phyloP scores from a whole-genome alignment of 2,113 vertebrate species.

The Laticauda colubrina region DNA sequence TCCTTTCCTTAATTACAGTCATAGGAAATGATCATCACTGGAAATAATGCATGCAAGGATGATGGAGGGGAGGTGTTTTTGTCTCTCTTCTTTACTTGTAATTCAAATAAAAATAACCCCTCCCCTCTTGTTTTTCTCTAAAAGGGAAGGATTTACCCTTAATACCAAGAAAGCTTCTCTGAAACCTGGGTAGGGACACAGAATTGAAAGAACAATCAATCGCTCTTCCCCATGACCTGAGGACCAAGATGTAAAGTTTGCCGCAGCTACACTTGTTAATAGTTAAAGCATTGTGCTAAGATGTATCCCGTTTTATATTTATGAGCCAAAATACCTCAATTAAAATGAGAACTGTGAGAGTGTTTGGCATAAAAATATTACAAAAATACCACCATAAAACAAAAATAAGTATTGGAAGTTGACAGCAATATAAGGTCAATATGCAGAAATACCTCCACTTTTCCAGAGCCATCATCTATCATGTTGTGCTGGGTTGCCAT shows the following conservation, averaged over 20 bases:
- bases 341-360: not conserved
- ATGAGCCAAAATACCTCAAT: not conserved
- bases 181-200: not conserved
- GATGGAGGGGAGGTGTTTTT: not conserved
- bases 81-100: not conserved
- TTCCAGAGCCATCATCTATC: conserved; percentile 85
- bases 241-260: not conserved
- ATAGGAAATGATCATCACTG: not conserved
- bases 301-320: not conserved
- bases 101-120: not conserved
- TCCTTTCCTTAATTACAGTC: not conserved
- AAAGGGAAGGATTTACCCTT: not conserved
- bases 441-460: conserved; percentile 76
- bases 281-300: not conserved
- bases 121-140: not conserved
- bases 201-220: not conserved
- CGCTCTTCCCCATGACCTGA: not conserved
- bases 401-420: not conserved
- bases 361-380: not conserved
- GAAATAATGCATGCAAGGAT: not conserved
- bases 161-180: not conserved
- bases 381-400: conserved; percentile 5
- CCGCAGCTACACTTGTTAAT: not conserved
- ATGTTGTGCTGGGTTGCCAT: conserved; percentile 92
- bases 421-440: not conserved